phyloP scores from a whole-genome alignment of 2,113 vertebrate genomes.

The Cardinalis cardinalis region DNA sequence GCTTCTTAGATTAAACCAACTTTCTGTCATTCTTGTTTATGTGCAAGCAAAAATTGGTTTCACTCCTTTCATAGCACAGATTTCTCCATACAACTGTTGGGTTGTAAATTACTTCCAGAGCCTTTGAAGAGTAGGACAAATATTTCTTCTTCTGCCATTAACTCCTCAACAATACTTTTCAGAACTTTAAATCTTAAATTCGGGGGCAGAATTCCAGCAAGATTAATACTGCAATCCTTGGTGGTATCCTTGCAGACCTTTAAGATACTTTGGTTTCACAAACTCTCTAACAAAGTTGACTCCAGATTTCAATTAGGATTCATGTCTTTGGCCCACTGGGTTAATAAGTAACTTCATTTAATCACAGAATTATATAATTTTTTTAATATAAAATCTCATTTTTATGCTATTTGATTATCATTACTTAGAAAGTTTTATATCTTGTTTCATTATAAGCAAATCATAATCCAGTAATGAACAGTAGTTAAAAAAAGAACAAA shows the following conservation, averaged over 20 bases:
- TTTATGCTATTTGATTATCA: background rate
- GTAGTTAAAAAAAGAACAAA: background rate
- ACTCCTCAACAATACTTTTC: conserved; percentile 40
- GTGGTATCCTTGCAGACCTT: background rate
- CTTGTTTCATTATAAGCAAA: background rate
- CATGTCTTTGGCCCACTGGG: background rate
- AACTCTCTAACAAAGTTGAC: background rate
- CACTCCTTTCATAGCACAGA: background rate
- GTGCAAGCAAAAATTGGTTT: conserved; percentile 34
- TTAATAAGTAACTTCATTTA: background rate
- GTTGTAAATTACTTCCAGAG: conserved; percentile 46
- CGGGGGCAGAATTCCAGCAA: conserved; percentile 36
- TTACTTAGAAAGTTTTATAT: background rate
- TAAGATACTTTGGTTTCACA: background rate
- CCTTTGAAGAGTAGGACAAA: conserved; percentile 1
- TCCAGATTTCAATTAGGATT: conserved; percentile 2
- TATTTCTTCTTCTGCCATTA: conserved; percentile 53
- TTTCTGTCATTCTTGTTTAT: conserved; percentile 39
- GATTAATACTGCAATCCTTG: background rate
- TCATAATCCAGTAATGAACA: background rate
- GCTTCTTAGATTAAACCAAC: conserved; percentile 48
- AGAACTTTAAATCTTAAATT: conserved; percentile 48
- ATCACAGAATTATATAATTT: background rate
- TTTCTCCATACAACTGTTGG: conserved; percentile 42
- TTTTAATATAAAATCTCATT: background rate